Base-by-base conservation (phyloP, 2,888 invertebrate species). In the Idaea biselata region DNA sequence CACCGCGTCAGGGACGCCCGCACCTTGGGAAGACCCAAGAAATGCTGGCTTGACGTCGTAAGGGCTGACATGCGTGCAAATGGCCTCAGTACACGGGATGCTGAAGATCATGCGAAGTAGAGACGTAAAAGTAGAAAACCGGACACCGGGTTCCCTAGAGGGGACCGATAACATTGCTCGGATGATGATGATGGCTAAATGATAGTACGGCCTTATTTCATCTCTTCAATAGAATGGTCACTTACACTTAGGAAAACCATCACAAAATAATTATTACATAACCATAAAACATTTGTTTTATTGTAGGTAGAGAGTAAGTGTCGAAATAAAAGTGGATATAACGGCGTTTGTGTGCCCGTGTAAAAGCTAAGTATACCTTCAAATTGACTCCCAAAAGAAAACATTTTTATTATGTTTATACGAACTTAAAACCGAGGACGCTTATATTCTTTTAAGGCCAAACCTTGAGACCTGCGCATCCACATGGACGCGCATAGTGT, bases 311-410 rank as follows among this genome's bases (percentile, higher is more conserved):
- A 66, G 66, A 64, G 64, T 69, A 71, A 73, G 74, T 73, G 75
- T 70, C 71, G 71, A 66, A 70, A 72, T 71, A 73, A 74, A 75
- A 75, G 67, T 70, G 68, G 63, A 61, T 63, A 69, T 72, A 72
- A 74, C 72, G 68, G 72, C 71, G 71, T 72, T 74, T 74, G 76
- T 77, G 74, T 76, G 76, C 63, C 63, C 63, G 62, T 58, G 55
- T 55, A 44, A 54, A 18, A 58, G 59, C 44, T 44, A 44, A 44
- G 44, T 25, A 25, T 62, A 64, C 55, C 63, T 61, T 60, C 60
- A 61, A 65, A 63, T 65, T 69, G 71, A 67, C 63, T 67, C 75
- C 73, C 69, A 67, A 66, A 72, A 72, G 73, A 62, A 64, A 66
- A 72, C 63, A 59, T 68, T 73, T 71, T 73, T 70, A 75, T 75